These are phyloP conservation scores for Nymphalis polychloros DNA, from an alignment of 2,888 invertebrate species.

Conservation along the genomic window DNA sequence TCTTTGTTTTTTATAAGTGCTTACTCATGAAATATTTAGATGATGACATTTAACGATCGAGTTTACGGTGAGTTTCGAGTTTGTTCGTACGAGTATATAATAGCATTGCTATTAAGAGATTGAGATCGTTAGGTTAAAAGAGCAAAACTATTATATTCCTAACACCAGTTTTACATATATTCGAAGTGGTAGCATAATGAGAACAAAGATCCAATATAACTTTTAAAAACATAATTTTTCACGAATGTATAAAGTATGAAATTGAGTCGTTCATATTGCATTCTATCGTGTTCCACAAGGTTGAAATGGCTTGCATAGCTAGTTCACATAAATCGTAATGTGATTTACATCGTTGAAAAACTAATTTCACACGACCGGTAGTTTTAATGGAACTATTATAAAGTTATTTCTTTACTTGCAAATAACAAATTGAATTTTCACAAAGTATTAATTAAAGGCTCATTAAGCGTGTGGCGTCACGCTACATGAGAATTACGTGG, in stretches of 20 bases:
- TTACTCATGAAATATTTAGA: too few relatives aligned
- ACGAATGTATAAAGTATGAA: conserved; percentile 7
- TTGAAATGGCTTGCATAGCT: conserved; percentile 11
- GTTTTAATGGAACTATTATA: conserved; percentile 29
- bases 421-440: conserved; percentile 40
- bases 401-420: conserved; percentile 37
- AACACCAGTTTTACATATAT: too few relatives aligned
- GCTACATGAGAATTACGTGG: conserved; percentile 40
- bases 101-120: too few relatives aligned
- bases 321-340: conserved; percentile 21
- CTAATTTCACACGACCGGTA: conserved; percentile 9
- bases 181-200: too few relatives aligned
- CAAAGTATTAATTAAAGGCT: conserved; percentile 29
- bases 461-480: conserved; percentile 38
- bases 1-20: too few relatives aligned
- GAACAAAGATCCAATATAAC: neutral
- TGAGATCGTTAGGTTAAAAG: too few relatives aligned
- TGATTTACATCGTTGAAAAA: conserved; percentile 27
- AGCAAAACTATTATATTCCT: too few relatives aligned
- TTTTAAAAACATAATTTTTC: neutral
- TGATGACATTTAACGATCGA: too few relatives aligned
- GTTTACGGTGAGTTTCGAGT: too few relatives aligned
- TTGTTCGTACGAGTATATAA: too few relatives aligned
- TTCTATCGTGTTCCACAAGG: conserved; percentile 4
- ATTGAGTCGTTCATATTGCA: conserved; percentile 27